These are phyloP conservation scores for Styela clava DNA, from an alignment of 23 tunicate species.

Conservation along the genomic window DNA sequence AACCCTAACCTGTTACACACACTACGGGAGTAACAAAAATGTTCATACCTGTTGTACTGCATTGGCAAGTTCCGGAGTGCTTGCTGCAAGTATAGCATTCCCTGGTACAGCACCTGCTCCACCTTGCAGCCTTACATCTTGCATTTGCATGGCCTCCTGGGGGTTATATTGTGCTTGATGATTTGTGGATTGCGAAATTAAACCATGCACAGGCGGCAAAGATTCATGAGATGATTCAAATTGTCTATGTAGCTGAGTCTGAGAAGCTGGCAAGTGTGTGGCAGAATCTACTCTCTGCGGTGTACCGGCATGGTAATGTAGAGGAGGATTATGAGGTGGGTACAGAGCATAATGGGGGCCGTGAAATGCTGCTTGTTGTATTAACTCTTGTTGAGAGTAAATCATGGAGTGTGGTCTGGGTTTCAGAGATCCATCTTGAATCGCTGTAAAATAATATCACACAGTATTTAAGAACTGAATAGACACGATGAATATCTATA, in stretches of 20 bases:
- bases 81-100: conserved; percentile 42
- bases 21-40: too few relatives aligned
- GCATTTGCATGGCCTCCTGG: background rate
- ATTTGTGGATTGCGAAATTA: background rate
- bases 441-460: conserved; percentile 30
- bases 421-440: conserved; percentile 33
- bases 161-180: conserved; percentile 10
- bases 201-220: conserved; percentile 54
- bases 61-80: conserved; percentile 82
- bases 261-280: conserved; percentile 28
- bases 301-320: conserved; percentile 32
- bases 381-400: conserved; percentile 79
- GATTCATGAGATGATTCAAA: conserved; percentile 77
- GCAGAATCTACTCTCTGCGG: conserved; percentile 37
- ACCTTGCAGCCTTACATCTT: background rate
- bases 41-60: conserved; percentile 35
- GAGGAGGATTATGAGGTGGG: conserved; percentile 74
- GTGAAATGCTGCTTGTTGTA: conserved; percentile 57
- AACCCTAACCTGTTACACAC: too few relatives aligned
- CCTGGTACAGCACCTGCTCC: conserved; percentile 18
- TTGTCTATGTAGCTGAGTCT: conserved; percentile 27
- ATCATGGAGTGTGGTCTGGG: conserved; percentile 96
- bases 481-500: background rate
- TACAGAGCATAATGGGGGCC: conserved; percentile 67
- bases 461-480: too few relatives aligned